Percentiles rank a stretch among this genome's conserved stretches.
phyloP scores from a whole-genome alignment of 1,140 invertebrate species.

The Brachionus paranguensis region DNA sequence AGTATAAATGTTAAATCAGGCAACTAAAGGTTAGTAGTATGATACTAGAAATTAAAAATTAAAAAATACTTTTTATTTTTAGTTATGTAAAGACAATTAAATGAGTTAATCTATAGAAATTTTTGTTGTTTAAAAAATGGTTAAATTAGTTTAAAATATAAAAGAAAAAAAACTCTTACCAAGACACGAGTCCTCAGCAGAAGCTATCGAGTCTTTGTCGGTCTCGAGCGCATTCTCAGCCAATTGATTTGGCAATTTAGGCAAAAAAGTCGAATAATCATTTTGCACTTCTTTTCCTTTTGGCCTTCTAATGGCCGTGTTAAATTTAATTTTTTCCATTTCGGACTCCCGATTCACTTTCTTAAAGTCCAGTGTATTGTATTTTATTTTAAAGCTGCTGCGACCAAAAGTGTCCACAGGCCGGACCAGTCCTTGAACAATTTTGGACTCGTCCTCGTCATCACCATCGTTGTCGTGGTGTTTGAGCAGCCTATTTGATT shows the following conservation, averaged over 20 bases:
- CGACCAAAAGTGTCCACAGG: slow-evolving; percentile 2
- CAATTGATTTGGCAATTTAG: neutral
- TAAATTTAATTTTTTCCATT: slow-evolving; percentile 10
- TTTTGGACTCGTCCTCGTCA: neutral
- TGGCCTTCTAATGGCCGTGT: neutral
- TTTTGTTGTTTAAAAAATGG: neutral
- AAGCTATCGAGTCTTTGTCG: neutral
- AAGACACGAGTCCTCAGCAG: neutral
- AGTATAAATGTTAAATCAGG: neutral
- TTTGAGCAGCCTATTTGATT: slow-evolving; percentile 10
- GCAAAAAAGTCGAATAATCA: neutral
- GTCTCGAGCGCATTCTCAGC: neutral
- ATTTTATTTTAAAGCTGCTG: neutral
- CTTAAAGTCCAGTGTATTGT: neutral
- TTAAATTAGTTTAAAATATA: neutral
- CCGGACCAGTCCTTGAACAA: neutral
- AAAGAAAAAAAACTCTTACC: neutral
- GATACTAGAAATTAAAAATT: neutral
- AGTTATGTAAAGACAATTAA: neutral
- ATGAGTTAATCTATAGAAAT: neutral
- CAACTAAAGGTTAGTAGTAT: neutral
- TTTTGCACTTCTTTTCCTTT: neutral
- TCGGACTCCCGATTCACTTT: neutral
- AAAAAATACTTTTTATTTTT: neutral
- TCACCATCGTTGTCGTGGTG: neutral